These are phyloP conservation scores for Melipona quadrifasciata DNA, from an alignment of 1,140 invertebrate genomes.

Conservation along the genomic window DNA sequence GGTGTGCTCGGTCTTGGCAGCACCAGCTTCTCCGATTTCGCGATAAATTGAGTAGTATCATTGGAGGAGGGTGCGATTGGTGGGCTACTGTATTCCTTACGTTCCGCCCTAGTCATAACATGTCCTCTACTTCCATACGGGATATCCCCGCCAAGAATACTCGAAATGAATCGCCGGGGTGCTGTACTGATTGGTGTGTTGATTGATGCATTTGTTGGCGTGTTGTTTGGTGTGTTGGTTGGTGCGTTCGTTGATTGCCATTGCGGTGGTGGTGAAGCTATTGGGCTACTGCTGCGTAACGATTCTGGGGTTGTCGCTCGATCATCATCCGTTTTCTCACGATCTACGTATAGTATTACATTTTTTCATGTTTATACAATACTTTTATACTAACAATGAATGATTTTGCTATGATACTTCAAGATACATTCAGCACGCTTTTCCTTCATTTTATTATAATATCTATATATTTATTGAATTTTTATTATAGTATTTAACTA, in stretches of 20 bases:
- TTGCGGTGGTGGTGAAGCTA: slow-evolving; percentile 71
- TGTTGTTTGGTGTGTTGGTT: no score
- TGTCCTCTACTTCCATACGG: slow-evolving; percentile 88
- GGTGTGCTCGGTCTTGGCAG: slow-evolving; percentile 83
- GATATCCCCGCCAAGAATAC: slow-evolving; percentile 88
- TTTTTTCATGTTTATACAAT: neutral
- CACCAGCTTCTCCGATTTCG: slow-evolving; percentile 79
- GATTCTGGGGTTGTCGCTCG: slow-evolving; percentile 79
- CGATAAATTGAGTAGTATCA: slow-evolving; percentile 76
- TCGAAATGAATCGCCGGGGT: slow-evolving; percentile 88
- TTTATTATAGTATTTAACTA: no score
- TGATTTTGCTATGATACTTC: neutral
- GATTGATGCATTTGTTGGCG: no score
- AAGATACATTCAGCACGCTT: no score
- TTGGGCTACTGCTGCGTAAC: slow-evolving; percentile 73
- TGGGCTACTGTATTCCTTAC: slow-evolving; percentile 87
- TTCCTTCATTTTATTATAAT: no score
- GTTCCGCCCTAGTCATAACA: slow-evolving; percentile 88
- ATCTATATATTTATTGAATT: no score
- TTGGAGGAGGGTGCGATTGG: slow-evolving; percentile 82
- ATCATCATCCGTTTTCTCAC: slow-evolving; percentile 79
- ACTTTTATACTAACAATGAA: no score
- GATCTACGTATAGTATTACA: slow-evolving; percentile 68
- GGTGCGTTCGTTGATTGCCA: slow-evolving; percentile 22
- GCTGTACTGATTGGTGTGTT: slow-evolving; percentile 65